Percentiles rank a stretch among this genome's conserved stretches.
These are phyloP conservation scores for Amyelois transitella DNA, from an alignment of 1,140 invertebrate species.

Conservation along the genomic window DNA sequence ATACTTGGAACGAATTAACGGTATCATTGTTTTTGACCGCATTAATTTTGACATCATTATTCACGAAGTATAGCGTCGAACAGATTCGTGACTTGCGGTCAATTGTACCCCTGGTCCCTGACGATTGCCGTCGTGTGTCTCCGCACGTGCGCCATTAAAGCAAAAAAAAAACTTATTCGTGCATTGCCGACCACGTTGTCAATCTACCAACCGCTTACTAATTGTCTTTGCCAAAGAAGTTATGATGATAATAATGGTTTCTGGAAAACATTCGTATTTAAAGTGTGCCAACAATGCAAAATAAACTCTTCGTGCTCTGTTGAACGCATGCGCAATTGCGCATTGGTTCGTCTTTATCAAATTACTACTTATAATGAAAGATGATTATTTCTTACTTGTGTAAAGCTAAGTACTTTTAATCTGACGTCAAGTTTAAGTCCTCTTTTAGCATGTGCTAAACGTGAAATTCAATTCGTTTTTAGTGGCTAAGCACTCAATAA, in stretches of 20 bases:
- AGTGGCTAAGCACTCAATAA: slow-evolving; percentile 39
- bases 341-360: no score
- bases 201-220: neutral
- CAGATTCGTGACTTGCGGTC: slow-evolving; percentile 49
- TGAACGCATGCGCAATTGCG: neutral
- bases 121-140: slow-evolving; percentile 52
- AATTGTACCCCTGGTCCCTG: slow-evolving; percentile 49
- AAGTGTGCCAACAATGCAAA: neutral
- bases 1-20: neutral
- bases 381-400: no score
- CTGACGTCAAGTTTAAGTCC: slow-evolving; percentile 29
- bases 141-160: slow-evolving; percentile 48
- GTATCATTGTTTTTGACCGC: neutral
- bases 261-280: neutral
- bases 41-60: slow-evolving; percentile 42
- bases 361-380: no score
- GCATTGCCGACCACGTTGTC: slow-evolving; percentile 26
- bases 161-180: slow-evolving; percentile 48
- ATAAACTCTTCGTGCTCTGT: neutral
- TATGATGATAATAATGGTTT: no score
- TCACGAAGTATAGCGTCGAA: slow-evolving; percentile 43
- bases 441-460: slow-evolving; percentile 43
- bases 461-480: slow-evolving; percentile 54
- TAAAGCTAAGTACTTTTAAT: slow-evolving; percentile 8
- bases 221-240: neutral